phyloP scores from a whole-genome alignment of 1,140 invertebrate genomes.

The Nasonia vitripennis region DNA sequence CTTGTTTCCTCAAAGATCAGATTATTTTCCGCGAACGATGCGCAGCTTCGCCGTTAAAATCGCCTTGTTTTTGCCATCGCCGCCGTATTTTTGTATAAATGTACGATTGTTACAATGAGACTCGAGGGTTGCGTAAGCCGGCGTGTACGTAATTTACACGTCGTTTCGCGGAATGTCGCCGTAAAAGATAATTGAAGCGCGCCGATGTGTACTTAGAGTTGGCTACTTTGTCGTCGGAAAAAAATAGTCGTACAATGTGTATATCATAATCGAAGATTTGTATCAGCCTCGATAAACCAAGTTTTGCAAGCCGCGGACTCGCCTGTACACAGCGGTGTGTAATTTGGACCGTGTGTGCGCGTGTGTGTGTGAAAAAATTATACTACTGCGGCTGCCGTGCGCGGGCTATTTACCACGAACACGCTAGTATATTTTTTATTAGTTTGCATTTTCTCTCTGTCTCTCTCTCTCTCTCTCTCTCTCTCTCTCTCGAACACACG shows the following conservation, averaged over 20 bases:
- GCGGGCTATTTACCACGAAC: slow-evolving; percentile 34
- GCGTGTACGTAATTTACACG: slow-evolving; percentile 2
- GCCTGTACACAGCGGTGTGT: slow-evolving; percentile 17
- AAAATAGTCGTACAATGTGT: slow-evolving; percentile 1
- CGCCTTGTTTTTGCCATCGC: neutral
- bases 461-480: slow-evolving; percentile 7
- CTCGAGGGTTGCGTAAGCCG: slow-evolving; percentile 9
- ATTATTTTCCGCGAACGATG: slow-evolving; percentile 34
- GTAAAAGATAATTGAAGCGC: slow-evolving; percentile 28
- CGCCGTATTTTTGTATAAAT: neutral
- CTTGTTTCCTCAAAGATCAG: slow-evolving; percentile 31
- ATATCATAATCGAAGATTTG: slow-evolving; percentile 30
- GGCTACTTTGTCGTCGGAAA: neutral
- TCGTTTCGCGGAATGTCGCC: slow-evolving; percentile 2
- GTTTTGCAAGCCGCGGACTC: slow-evolving; percentile 2
- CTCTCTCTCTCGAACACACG: neutral
- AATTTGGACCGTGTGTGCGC: slow-evolving; percentile 25
- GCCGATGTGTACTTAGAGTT: neutral
- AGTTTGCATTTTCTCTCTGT: slow-evolving; percentile 11
- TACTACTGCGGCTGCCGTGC: neutral
- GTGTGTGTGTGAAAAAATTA: slow-evolving; percentile 24
- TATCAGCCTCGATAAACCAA: neutral
- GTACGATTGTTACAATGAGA: slow-evolving; percentile 17
- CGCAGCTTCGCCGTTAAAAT: slow-evolving; percentile 9
- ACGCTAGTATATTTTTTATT: slow-evolving; percentile 40